A percentile compares a stretch with the other conserved stretches of the same genome.
Evolutionary conservation across 1,140 invertebrate genomes (phyloP).

Genomic region (Pseudomyrmex gracilis): DNA sequence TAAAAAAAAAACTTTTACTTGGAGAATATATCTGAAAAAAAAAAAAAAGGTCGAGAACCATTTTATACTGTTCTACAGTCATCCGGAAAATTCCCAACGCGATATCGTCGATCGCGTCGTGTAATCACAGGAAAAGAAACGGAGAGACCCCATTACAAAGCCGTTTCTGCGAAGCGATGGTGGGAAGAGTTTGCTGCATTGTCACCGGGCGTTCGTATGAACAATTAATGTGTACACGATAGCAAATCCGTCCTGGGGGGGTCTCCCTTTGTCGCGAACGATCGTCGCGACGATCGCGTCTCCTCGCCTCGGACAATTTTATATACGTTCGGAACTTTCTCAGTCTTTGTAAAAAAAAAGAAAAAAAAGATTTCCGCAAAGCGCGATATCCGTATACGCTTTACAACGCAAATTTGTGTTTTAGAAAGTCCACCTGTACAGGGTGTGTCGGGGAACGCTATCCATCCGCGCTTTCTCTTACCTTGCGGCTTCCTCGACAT

Average conservation of each 20-base stretch:
- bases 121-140: conserved; percentile 35
- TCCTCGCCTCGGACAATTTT: conserved; percentile 9
- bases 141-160: background rate
- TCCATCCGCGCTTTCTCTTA: background rate
- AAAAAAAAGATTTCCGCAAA: conserved; percentile 3
- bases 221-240: conserved; percentile 20
- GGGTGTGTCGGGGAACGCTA: background rate
- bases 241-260: background rate
- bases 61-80: background rate
- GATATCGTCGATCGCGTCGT: conserved; percentile 2
- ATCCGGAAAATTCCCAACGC: background rate
- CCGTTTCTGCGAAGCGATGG: conserved; percentile 27
- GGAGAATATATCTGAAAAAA: no score
- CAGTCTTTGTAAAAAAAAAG: background rate
- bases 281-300: conserved; percentile 14
- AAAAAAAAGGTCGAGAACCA: background rate
- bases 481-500: no score
- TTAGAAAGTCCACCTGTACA: conserved; percentile 12
- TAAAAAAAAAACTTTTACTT: no score
- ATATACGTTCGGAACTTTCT: conserved; percentile 8
- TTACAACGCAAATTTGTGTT: background rate
- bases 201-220: conserved; percentile 10
- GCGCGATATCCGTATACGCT: background rate
- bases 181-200: conserved; percentile 12
- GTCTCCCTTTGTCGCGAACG: conserved; percentile 13